Conservation (phyloP, 2,797 vertebrate species). For the Siniperca undulata region DNA sequence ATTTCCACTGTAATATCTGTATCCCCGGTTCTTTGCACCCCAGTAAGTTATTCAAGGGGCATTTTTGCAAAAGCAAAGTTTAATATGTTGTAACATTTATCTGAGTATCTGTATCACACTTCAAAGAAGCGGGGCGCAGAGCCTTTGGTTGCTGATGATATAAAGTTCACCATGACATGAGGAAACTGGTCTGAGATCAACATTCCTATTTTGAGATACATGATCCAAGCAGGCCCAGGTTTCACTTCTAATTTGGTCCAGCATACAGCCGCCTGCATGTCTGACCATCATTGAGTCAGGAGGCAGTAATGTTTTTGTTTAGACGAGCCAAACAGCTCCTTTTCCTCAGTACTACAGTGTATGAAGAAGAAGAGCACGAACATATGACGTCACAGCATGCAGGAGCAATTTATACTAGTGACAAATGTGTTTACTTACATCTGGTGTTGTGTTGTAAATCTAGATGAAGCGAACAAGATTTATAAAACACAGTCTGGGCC, state of each 20-base stretch:
- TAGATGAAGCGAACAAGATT: not conserved
- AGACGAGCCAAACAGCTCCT: conserved; percentile 13
- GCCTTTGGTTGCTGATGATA: conserved; percentile 18
- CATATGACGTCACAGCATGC: conserved; percentile 19
- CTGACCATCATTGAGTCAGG: conserved; percentile 40
- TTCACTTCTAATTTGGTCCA: conserved; percentile 72
- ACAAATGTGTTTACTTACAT: not conserved
- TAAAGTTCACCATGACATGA: conserved; percentile 33
- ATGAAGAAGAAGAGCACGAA: not conserved
- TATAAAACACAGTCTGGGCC: not conserved
- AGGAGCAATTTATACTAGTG: not conserved
- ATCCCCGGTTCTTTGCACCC: not conserved
- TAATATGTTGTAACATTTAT: not conserved
- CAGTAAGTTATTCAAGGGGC: not conserved
- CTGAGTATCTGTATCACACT: not conserved
- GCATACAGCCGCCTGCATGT: conserved; percentile 42
- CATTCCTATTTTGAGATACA: conserved; percentile 62
- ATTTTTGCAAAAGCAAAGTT: not conserved
- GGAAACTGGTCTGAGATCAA: conserved; percentile 56
- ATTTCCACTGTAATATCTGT: not conserved
- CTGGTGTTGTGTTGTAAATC: conserved; percentile 2
- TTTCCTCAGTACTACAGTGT: not conserved
- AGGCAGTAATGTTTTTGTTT: conserved; percentile 51
- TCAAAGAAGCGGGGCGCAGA: not conserved
- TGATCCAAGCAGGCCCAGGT: conserved; percentile 59